These are phyloP conservation scores for Protobothrops mucrosquamatus DNA, from an alignment of 2,113 vertebrate species.

Conservation along the genomic window DNA sequence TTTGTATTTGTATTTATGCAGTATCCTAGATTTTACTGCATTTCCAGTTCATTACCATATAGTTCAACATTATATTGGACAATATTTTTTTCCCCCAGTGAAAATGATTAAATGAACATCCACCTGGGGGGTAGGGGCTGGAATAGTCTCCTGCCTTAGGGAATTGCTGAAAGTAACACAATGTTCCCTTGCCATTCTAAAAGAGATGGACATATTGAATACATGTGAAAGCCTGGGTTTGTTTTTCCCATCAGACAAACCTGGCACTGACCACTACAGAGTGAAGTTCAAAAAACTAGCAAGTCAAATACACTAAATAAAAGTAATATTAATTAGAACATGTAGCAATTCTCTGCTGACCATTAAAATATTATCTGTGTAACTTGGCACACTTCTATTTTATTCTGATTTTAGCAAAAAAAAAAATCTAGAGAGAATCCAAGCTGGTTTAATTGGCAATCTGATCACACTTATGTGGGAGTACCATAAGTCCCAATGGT, in stretches of 20 bases:
- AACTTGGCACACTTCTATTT: not conserved
- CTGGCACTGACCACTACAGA: conserved; percentile 2
- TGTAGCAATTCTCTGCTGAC: conserved; percentile 3
- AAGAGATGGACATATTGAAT: not conserved
- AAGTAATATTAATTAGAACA: conserved; percentile 2
- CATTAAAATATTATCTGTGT: conserved; percentile 9
- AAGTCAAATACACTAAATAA: conserved; percentile 1
- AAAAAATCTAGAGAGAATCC: not conserved
- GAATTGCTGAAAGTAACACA: not conserved
- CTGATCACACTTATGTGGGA: not conserved
- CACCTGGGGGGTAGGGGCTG: not conserved
- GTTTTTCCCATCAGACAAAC: not conserved
- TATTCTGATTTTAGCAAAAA: not conserved
- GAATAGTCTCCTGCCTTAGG: not conserved
- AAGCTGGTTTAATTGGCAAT: not conserved
- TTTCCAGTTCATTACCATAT: not conserved
- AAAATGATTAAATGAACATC: not conserved
- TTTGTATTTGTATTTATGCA: not conserved
- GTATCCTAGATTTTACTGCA: not conserved
- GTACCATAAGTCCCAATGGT: not conserved
- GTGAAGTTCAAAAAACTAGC: conserved; percentile 16
- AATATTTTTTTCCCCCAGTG: not conserved
- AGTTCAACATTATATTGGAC: not conserved
- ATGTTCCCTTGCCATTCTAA: not conserved
- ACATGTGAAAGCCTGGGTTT: not conserved